Percentiles rank a stretch among this genome's conserved stretches.
Evolutionary conservation across 1,140 invertebrate genomes (phyloP).

Genomic region (Thalassaphorura encarpata): DNA sequence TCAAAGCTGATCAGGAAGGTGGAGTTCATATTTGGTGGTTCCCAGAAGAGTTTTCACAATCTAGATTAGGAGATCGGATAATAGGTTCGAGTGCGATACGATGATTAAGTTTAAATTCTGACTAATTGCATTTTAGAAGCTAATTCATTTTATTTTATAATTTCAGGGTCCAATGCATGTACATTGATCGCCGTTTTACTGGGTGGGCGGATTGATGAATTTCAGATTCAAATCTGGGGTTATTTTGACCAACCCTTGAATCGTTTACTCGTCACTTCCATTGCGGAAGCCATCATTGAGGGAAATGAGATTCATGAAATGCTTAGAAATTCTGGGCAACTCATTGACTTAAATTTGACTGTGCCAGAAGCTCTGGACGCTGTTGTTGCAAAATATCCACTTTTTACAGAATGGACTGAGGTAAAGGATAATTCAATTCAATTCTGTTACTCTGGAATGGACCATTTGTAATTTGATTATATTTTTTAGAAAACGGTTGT

Average conservation of each 20-base stretch:
- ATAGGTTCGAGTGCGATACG: conserved; percentile 20
- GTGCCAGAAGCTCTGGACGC: conserved; percentile 31
- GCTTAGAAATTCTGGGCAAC: conserved; percentile 11
- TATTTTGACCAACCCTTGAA: conserved; percentile 29
- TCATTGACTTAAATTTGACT: conserved; percentile 28
- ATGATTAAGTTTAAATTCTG: not conserved
- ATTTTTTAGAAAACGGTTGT: conserved; percentile 18
- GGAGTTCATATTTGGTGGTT: conserved; percentile 32
- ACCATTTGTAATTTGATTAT: not conserved
- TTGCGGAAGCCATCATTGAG: conserved; percentile 34
- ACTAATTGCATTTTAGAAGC: no score
- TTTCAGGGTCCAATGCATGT: conserved; percentile 33
- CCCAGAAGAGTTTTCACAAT: conserved; percentile 32
- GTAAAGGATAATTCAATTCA: conserved; percentile 1
- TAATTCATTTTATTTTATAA: not conserved
- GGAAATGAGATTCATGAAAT: conserved; percentile 34
- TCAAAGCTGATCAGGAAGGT: conserved; percentile 22
- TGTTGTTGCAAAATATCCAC: conserved; percentile 20
- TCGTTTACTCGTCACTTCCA: conserved; percentile 26
- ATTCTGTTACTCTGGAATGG: not conserved
- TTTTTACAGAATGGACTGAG: conserved; percentile 27
- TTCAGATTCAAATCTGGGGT: conserved; percentile 30
- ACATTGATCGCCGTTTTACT: conserved; percentile 31
- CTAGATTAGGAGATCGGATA: conserved; percentile 31
- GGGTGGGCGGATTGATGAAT: conserved; percentile 26